These are phyloP conservation scores for Himalopsyche phryganea DNA, from an alignment of 1,140 invertebrate genomes.

Conservation along the genomic window DNA sequence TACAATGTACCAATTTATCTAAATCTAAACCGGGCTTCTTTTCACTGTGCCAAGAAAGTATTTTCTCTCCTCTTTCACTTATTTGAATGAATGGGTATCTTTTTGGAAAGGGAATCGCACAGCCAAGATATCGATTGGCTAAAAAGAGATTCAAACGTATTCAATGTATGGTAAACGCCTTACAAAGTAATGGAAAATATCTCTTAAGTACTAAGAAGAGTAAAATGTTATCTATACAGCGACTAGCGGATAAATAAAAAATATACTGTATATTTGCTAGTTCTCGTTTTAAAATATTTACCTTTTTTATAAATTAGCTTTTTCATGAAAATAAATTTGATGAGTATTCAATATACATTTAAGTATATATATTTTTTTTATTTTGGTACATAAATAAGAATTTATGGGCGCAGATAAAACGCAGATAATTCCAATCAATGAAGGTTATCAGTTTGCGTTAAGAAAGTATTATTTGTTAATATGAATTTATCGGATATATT, in stretches of 20 bases:
- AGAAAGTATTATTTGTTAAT: too few species aligned
- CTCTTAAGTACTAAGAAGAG: neutral
- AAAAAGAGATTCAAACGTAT: conserved; percentile 22
- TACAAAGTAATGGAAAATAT: conserved; percentile 2
- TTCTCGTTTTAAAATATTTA: neutral
- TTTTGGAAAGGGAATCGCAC: conserved; percentile 26
- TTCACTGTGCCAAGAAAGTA: conserved; percentile 14
- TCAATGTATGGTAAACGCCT: conserved; percentile 14
- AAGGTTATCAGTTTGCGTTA: too few species aligned
- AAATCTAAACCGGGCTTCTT: conserved; percentile 1
- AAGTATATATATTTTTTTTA: too few species aligned
- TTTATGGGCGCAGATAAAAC: too few species aligned
- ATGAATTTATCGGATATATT: too few species aligned
- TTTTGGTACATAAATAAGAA: too few species aligned
- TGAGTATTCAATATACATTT: too few species aligned
- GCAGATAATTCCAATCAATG: too few species aligned
- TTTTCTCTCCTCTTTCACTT: conserved; percentile 19
- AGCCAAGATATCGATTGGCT: conserved; percentile 27
- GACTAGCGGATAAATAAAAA: neutral
- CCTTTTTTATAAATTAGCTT: too few species aligned
- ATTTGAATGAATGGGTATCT: conserved; percentile 29
- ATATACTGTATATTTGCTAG: neutral
- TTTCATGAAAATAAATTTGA: too few species aligned
- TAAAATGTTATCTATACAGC: neutral
- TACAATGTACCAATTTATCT: too few species aligned